A percentile compares a stretch with the other conserved stretches of the same genome.
Conservation (phyloP, 64 coral and sea anemone species). For the Montipora capricornis region DNA sequence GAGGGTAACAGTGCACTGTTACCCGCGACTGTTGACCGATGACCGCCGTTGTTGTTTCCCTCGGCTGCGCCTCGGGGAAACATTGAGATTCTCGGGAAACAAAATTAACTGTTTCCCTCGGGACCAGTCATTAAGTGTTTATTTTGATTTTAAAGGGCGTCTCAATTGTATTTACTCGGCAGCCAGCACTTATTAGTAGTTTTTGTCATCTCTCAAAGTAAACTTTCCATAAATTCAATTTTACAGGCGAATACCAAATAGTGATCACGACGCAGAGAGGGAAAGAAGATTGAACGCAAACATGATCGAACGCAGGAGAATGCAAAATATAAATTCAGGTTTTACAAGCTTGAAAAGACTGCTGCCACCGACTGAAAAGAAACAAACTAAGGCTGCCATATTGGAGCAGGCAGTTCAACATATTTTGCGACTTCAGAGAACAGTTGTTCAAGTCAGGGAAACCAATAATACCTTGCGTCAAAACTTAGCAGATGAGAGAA, state of each 20-base stretch:
- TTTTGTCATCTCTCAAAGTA: background rate
- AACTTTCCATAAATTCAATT: background rate
- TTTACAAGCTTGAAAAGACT: slow-evolving; percentile 87
- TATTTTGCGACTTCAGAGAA: slow-evolving; percentile 78
- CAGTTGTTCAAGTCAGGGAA: slow-evolving; percentile 76
- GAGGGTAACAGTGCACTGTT: no score
- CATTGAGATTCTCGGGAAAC: no score
- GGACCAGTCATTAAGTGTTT: no score
- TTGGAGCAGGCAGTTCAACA: slow-evolving; percentile 91
- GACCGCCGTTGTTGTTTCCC: no score
- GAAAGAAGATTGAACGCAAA: slow-evolving; percentile 83
- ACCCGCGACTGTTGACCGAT: no score
- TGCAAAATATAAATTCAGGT: slow-evolving; percentile 93
- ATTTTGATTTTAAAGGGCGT: no score
- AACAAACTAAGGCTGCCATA: slow-evolving; percentile 88
- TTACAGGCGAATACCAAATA: background rate
- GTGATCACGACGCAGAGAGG: slow-evolving; percentile 40
- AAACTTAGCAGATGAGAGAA: slow-evolving; percentile 31
- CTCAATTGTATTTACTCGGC: no score
- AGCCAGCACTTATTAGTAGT: no score
- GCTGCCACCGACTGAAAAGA: slow-evolving; percentile 85
- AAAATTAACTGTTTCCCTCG: no score
- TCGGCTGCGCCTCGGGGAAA: no score
- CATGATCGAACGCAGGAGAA: slow-evolving; percentile 90
- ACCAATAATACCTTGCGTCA: slow-evolving; percentile 66